Percentiles rank a stretch among this genome's conserved stretches.
These are phyloP conservation scores for Porites evermanni DNA, from an alignment of 92 coral and sea anemone species.

Conservation along the genomic window DNA sequence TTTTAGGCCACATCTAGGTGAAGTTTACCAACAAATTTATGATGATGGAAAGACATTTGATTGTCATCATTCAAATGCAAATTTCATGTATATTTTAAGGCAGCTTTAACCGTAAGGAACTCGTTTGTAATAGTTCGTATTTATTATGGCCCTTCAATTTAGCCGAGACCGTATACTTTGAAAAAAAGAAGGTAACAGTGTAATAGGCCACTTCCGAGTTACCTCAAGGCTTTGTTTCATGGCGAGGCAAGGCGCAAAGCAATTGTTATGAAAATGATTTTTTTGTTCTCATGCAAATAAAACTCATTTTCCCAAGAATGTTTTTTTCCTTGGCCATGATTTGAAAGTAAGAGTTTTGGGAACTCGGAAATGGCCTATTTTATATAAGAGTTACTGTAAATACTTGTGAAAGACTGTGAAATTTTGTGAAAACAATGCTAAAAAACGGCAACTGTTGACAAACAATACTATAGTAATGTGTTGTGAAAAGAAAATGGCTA, in stretches of 20 bases:
- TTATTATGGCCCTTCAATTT: background rate
- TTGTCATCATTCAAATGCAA: conserved; percentile 5
- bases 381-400: background rate
- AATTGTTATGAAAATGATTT: conserved; percentile 18
- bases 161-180: background rate
- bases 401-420: background rate
- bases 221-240: no score
- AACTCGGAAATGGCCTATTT: background rate
- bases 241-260: background rate
- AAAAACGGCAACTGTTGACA: background rate
- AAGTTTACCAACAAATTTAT: background rate
- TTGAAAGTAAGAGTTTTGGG: no score
- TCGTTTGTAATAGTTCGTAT: background rate
- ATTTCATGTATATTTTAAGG: background rate
- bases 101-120: conserved; percentile 6
- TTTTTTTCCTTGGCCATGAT: no score
- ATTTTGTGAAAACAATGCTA: conserved; percentile 2
- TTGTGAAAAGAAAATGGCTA: conserved; percentile 1
- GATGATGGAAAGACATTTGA: background rate
- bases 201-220: background rate
- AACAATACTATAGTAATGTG: background rate
- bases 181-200: background rate
- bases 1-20: background rate
- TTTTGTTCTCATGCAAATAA: background rate
- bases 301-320: no score